Base-by-base conservation (phyloP, 2,797 vertebrate genomes). In the Lacerta bilineata region DNA sequence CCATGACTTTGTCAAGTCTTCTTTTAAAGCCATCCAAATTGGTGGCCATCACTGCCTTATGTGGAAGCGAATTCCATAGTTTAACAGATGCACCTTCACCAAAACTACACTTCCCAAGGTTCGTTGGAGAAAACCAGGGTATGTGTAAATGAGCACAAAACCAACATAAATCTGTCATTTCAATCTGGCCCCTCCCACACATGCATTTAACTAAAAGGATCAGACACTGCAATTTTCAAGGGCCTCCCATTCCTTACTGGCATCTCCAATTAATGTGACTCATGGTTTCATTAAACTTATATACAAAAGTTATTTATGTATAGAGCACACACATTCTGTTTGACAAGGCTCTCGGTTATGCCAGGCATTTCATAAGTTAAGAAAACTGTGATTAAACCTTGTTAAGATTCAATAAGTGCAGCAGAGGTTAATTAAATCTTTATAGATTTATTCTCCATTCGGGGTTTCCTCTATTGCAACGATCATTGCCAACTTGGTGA, bases 371-470 rank as follows among this genome's bases (percentile, higher is more conserved):
- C 90, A 89, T 95, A 94, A 95, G 68, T 94, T 93, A 93, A 75
- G 90, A 95, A 95, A 94, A 80, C 85, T 92, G 85, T 92, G 94
- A 95, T 93, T 95, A 94, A 95, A 94, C 93, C 93, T 71, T 0
- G 33, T 93, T 86, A 96, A 81, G 83, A 95, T 93, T 94, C 94
- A 92, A 93, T 89, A 94, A 94, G 50, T 89, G 90, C 91, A 91
- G 77, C 89, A 91, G 91, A 96, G 94, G 94, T 96, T 96, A 96
- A 97, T 96, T 97, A 93, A 95, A 95, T 95, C 95, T 96, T 95
- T 96, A 96, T 95, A 93, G 95, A 96, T 96, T 96, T 95, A 95
- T 94, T 95, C 87, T 92, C 75, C 89, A 89, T 94, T 93, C 89
- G 64, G 46, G 36, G 89, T 93, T 95, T 95, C 85, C 87, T 94